Conservation (phyloP, 2,888 invertebrate genomes). For the Panorpa germanica region DNA sequence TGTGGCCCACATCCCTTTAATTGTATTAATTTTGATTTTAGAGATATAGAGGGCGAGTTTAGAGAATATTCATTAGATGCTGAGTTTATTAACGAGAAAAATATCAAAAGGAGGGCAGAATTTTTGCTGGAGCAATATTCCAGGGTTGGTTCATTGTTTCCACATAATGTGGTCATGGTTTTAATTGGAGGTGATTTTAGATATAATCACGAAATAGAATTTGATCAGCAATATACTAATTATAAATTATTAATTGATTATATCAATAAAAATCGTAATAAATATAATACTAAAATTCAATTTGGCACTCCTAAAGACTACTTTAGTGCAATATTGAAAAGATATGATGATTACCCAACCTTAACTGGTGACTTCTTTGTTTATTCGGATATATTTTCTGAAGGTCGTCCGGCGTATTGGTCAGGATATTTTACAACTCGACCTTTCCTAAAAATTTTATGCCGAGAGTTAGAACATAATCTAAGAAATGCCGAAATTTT, state of each 20-base stretch:
- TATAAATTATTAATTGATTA: constrained; percentile 67
- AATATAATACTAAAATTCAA: constrained; percentile 46
- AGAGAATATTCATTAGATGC: constrained; percentile 69
- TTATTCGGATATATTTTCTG: constrained; percentile 85
- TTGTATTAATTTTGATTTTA: constrained; percentile 58
- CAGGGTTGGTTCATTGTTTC: constrained; percentile 60
- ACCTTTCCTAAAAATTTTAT: constrained; percentile 69
- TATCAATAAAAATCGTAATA: constrained; percentile 48
- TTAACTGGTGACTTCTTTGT: constrained; percentile 92
- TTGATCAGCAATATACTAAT: constrained; percentile 77
- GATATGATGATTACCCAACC: constrained; percentile 54
- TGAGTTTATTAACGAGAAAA: constrained; percentile 66
- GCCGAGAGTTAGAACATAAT: constrained; percentile 67
- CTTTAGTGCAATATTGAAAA: constrained; percentile 53
- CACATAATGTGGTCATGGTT: constrained; percentile 72
- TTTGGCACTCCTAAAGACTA: constrained; percentile 89
- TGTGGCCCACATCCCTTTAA: constrained; percentile 78
- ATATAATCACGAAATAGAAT: constrained; percentile 64
- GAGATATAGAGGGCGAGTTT: constrained; percentile 74
- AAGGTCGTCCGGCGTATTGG: constrained; percentile 91
- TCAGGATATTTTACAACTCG: constrained; percentile 89
- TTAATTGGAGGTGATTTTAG: constrained; percentile 86
- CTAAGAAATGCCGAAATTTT: constrained; percentile 68
- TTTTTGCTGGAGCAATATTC: constrained; percentile 65
- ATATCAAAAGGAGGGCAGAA: constrained; percentile 66